Evolutionary conservation across 2,888 invertebrate species (phyloP).

Genomic region (Allolobophora icterica): DNA sequence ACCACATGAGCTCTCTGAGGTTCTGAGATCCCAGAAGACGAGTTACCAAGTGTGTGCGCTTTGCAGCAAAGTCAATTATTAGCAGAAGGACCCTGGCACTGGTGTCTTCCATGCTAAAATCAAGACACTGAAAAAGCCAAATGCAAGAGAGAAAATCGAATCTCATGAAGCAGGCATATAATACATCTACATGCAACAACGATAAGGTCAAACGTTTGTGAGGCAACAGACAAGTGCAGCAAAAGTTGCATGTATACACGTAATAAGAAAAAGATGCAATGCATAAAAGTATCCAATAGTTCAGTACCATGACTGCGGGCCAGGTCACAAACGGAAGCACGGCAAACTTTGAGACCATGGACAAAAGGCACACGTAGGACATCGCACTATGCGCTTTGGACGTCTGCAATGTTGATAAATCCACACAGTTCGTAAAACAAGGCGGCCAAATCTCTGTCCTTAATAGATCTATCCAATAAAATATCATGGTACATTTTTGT

Average conservation of each 20-base stretch:
- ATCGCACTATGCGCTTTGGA: slow-evolving; percentile 1
- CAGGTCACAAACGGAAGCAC: slow-evolving; percentile 26
- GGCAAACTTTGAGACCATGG: slow-evolving; percentile 14
- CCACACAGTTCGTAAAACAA: slow-evolving; percentile 7
- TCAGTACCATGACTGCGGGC: slow-evolving; percentile 23
- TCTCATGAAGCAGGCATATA: neutral
- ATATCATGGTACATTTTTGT: neutral
- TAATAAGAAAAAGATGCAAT: neutral
- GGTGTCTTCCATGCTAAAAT: neutral
- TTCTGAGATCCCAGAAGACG: no score
- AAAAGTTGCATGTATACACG: neutral
- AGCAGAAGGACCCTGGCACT: neutral
- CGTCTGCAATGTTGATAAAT: slow-evolving; percentile 22
- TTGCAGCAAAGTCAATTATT: neutral
- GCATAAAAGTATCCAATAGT: neutral
- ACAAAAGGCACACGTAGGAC: slow-evolving; percentile 7
- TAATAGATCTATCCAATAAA: slow-evolving; percentile 67
- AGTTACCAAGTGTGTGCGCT: neutral
- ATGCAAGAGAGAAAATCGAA: neutral
- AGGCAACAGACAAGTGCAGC: neutral
- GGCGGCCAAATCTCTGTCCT: slow-evolving; percentile 52
- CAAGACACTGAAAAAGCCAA: neutral
- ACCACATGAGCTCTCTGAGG: no score
- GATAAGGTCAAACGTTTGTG: neutral
- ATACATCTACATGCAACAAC: slow-evolving; percentile 1